phyloP scores from a whole-genome alignment of 2,888 invertebrate species.

The Drosophila neotestacea region DNA sequence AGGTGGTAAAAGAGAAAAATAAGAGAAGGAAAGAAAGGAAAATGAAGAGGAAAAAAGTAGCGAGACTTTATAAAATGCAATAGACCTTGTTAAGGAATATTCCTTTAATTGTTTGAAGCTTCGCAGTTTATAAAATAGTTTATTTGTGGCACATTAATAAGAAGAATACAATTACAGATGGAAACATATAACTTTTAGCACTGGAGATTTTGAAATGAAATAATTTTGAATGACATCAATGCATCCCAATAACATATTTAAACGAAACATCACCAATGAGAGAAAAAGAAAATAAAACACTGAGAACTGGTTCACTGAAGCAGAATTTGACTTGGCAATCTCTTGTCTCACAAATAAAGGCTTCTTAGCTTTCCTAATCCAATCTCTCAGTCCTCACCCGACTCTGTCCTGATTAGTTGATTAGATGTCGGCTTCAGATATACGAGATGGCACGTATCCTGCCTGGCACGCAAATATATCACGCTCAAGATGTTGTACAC shows the following conservation, averaged over 20 bases:
- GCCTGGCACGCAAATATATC: conserved; percentile 95
- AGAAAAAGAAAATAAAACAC: background rate
- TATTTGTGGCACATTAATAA: background rate
- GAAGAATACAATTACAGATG: too few species aligned
- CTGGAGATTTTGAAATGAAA: background rate
- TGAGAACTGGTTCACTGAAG: background rate
- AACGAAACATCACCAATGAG: background rate
- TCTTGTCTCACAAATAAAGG: background rate
- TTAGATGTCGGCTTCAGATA: conserved; percentile 98
- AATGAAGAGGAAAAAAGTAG: background rate
- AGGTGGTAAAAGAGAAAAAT: background rate
- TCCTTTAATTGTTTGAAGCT: background rate
- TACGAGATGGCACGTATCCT: conserved; percentile 94
- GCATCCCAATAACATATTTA: background rate
- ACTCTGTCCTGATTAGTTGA: conserved; percentile 96
- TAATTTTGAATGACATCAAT: background rate
- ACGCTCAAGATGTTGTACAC: conserved; percentile 95
- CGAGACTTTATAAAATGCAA: background rate
- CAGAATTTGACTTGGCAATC: background rate
- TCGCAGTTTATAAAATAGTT: background rate
- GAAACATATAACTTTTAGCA: too few species aligned
- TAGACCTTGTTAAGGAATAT: background rate
- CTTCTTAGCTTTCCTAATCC: background rate
- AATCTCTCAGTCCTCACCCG: conserved; percentile 86
- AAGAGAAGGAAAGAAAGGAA: background rate